Conservation (phyloP, 1,140 invertebrate genomes). For the Sesamia nonagrioides region DNA sequence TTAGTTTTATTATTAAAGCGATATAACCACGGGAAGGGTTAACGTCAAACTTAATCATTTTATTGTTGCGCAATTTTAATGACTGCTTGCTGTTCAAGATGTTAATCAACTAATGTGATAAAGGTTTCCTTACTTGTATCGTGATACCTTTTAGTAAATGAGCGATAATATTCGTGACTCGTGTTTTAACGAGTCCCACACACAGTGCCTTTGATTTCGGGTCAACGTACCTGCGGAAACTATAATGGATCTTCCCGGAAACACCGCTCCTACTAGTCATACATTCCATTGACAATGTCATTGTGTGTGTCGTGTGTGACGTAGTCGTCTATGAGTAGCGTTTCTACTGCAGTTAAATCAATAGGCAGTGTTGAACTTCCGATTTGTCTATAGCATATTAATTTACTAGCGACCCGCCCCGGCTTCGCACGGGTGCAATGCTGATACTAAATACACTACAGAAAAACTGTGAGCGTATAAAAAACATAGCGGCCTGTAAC, state of each 20-base stretch:
- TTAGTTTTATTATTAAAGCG: conserved; percentile 57
- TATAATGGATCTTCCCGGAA: conserved; percentile 58
- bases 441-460: too few relatives aligned
- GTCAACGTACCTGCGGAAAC: conserved; percentile 52
- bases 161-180: not conserved
- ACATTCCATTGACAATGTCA: conserved; percentile 23
- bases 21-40: conserved; percentile 47
- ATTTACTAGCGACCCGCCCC: too few relatives aligned
- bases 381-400: not conserved
- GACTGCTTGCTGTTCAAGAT: not conserved
- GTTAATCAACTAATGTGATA: not conserved
- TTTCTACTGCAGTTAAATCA: not conserved
- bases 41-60: conserved; percentile 9
- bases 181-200: not conserved
- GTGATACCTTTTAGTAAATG: conserved; percentile 8
- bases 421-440: too few relatives aligned
- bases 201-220: conserved; percentile 27
- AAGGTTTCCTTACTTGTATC: conserved; percentile 11
- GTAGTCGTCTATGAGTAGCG: not conserved
- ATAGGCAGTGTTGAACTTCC: too few relatives aligned
- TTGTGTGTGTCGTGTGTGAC: conserved; percentile 36
- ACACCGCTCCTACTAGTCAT: conserved; percentile 41
- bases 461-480: too few relatives aligned
- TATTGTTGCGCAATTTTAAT: not conserved
- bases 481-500: too few relatives aligned